These are phyloP conservation scores for Zootoca vivipara DNA, from an alignment of 2,113 vertebrate species.

Conservation along the genomic window DNA sequence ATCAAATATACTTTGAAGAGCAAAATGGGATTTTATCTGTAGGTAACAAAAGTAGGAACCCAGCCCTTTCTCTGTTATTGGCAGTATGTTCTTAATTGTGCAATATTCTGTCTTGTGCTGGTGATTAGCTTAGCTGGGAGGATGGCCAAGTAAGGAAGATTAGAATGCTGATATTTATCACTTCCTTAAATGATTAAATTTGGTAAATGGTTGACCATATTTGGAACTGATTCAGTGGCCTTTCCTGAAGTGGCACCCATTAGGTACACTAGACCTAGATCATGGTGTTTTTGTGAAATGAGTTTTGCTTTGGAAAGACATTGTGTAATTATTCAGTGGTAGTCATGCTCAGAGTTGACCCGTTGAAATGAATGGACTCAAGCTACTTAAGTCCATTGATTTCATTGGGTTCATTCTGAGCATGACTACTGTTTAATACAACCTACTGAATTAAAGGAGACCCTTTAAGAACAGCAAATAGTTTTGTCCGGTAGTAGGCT, in stretches of 20 bases:
- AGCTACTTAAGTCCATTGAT: no score
- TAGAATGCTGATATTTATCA: not conserved
- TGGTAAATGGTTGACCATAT: not conserved
- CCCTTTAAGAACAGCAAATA: not conserved
- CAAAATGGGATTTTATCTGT: not conserved
- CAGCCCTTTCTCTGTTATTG: not conserved
- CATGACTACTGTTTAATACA: not conserved
- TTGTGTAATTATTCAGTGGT: no score
- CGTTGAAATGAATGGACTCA: no score
- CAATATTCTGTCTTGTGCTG: not conserved
- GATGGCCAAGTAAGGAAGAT: not conserved
- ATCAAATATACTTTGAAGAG: not conserved
- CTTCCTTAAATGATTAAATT: not conserved
- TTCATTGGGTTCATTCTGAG: no score
- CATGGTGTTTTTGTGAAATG: not conserved
- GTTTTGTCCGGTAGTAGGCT: not conserved
- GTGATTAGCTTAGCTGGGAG: not conserved
- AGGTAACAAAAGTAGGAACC: not conserved
- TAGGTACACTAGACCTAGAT: not conserved
- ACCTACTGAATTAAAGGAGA: not conserved
- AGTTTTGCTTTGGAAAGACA: not conserved
- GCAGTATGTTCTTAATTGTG: not conserved
- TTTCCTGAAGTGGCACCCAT: not conserved
- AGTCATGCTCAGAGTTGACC: no score
- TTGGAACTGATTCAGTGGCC: not conserved